A percentile compares a stretch with the other conserved stretches of the same genome.
These are phyloP conservation scores for Cheirogaleus medius DNA, from an alignment of 2,113 vertebrate genomes.

Conservation along the genomic window DNA sequence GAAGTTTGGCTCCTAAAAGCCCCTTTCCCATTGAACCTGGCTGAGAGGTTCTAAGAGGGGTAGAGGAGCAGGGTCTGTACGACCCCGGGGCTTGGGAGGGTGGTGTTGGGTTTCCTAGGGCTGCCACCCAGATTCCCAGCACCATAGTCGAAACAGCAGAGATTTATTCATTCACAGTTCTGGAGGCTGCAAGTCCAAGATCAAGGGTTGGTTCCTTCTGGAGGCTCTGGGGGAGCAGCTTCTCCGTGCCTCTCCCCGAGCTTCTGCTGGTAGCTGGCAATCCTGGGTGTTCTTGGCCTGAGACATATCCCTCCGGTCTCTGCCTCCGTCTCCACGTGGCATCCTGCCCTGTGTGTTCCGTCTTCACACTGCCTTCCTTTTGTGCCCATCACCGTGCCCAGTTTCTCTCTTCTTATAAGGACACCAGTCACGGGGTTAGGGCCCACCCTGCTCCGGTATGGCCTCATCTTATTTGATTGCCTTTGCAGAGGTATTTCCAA, in stretches of 20 bases:
- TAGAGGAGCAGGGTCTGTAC: accelerated
- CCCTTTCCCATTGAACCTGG: accelerated
- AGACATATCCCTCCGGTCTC: accelerated
- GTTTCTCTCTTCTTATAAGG: neutral
- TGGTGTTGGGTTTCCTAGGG: neutral
- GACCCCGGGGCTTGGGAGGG: neutral
- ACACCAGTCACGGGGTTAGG: neutral
- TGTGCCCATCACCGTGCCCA: neutral
- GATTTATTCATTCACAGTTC: neutral
- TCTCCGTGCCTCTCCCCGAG: accelerated
- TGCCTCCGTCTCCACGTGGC: neutral
- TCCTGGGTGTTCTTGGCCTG: neutral
- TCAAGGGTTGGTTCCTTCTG: neutral
- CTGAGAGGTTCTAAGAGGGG: accelerated
- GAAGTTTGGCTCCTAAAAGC: neutral
- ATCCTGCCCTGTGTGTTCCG: neutral
- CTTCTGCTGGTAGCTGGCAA: neutral
- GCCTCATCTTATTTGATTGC: neutral
- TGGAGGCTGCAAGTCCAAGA: neutral
- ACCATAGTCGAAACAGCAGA: neutral
- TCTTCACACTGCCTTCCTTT: neutral
- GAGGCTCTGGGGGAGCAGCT: neutral
- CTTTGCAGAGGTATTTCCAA: neutral
- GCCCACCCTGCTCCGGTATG: neutral
- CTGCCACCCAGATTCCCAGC: neutral